Percentiles rank a stretch among this genome's conserved stretches.
Conservation (phyloP, 2,113 vertebrate species). For the Neopipo cinnamomea region DNA sequence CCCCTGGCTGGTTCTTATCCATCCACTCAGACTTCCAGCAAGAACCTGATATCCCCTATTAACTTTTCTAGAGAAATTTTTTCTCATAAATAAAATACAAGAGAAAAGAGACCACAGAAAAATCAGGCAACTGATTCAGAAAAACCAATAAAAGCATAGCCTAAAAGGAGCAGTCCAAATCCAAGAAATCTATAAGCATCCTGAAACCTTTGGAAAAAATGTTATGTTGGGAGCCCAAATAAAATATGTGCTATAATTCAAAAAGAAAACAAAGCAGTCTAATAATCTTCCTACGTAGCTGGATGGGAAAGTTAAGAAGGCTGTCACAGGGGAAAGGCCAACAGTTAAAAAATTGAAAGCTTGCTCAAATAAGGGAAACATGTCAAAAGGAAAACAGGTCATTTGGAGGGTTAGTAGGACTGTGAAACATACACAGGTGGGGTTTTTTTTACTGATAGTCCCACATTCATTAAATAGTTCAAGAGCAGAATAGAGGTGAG, state of each 20-base stretch:
- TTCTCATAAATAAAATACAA: not conserved
- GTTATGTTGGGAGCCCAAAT: not conserved
- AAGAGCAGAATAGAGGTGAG: not conserved
- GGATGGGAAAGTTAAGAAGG: not conserved
- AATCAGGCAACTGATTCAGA: not conserved
- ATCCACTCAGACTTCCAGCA: not conserved
- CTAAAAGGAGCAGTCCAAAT: not conserved
- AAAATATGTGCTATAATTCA: not conserved
- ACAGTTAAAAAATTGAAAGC: not conserved
- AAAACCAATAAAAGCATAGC: not conserved
- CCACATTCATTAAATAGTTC: not conserved
- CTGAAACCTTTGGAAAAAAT: not conserved
- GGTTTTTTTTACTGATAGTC: not conserved
- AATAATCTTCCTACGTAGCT: not conserved
- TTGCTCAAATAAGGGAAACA: not conserved
- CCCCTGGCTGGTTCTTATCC: not conserved
- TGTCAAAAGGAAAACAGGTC: not conserved
- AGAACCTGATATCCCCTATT: not conserved
- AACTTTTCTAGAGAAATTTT: not conserved
- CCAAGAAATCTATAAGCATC: not conserved
- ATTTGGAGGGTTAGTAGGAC: not conserved
- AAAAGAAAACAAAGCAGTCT: conserved; percentile 16
- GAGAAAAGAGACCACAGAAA: not conserved
- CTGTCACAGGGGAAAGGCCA: conserved; percentile 2
- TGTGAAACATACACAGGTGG: not conserved